Percentiles rank a stretch among this genome's conserved stretches.
These are phyloP conservation scores for Callitettix versicolor DNA, from an alignment of 1,140 invertebrate genomes.

Conservation along the genomic window DNA sequence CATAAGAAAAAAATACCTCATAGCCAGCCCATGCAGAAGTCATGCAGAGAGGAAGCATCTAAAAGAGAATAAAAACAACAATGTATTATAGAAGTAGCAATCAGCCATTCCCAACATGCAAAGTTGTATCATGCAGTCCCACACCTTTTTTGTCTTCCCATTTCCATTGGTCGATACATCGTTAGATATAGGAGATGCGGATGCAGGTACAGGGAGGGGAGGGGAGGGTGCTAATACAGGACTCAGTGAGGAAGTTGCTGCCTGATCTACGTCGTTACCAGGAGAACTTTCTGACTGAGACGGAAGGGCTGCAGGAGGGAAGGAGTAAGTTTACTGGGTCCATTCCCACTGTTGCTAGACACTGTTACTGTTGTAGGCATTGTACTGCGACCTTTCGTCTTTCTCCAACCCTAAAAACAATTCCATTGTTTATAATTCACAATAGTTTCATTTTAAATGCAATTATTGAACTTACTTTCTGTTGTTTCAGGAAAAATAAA, in stretches of 20 bases:
- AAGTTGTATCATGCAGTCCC: constrained; percentile 1
- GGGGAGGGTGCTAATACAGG: not conserved
- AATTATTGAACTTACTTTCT: no score
- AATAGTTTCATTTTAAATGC: no score
- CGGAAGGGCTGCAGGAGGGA: not conserved
- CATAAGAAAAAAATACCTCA: not conserved
- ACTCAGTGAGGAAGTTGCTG: constrained; percentile 5
- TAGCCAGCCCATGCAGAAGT: constrained; percentile 9
- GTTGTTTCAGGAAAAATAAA: no score
- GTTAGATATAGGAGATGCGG: constrained; percentile 2
- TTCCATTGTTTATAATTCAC: no score
- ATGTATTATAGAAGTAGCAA: not conserved
- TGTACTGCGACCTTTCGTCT: constrained; percentile 60
- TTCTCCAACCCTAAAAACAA: constrained; percentile 52
- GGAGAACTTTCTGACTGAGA: constrained; percentile 13
- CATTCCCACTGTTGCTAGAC: not conserved
- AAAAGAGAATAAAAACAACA: not conserved
- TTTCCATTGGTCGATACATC: constrained; percentile 3
- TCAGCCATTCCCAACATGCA: not conserved
- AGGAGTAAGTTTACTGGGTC: constrained; percentile 12
- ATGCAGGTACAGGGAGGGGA: not conserved
- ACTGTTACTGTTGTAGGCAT: constrained; percentile 43
- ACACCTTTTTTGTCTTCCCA: constrained; percentile 22
- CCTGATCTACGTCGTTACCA: constrained; percentile 1
- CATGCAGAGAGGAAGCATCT: constrained; percentile 13